Base-by-base conservation (phyloP, 2,797 vertebrate species). In the Meriones psammophilus region DNA sequence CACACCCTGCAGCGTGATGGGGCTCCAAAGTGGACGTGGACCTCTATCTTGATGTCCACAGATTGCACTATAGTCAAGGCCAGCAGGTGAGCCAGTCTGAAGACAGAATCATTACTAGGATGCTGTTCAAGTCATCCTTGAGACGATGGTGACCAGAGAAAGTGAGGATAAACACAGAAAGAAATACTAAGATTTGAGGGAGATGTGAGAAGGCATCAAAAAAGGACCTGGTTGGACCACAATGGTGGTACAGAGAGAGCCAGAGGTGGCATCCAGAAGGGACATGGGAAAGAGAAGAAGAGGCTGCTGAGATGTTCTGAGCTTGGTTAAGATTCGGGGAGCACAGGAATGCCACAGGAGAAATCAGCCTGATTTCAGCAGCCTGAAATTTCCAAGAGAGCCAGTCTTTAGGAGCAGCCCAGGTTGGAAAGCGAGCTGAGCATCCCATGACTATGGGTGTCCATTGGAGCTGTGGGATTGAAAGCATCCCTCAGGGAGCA, bases 231-330 rank as follows among this genome's bases (percentile, higher is more conserved):
- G 54, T 33, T 60, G 24, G 33, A 14, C 5, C 56, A 42, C 28
- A 17, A 13, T 2, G 46, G 17, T 50, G 30, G 60, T 4, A 4
- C 12, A 20, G 6, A 68, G 6, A 68, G 58, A 9, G 20, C 15
- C 6, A 2, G 76, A 39, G 24, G 5, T 64, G 93, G 54, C 33
- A 54, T 14, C 58, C 76, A n/a, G 83, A 8, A 33, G 24, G 2
- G 4, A 30, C 4, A 1, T 4, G 28, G 76, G n/a, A 30, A 8
- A 14, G 0, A 1, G 7, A 77, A 12, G 24, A 62, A 15, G 66
- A 77, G 22, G 4, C 30, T 0, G 36, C 46, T 10, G 17, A 76
- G n/a, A 10, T 1, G 13, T 12, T 60, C 9, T 33, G 42, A 66
- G 9, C 20, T 13, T 12, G 2, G 54, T 15, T 4, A 39, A 94